Evolutionary conservation across 2,113 vertebrate genomes (phyloP).

Genomic region (Eulemur rufifrons): DNA sequence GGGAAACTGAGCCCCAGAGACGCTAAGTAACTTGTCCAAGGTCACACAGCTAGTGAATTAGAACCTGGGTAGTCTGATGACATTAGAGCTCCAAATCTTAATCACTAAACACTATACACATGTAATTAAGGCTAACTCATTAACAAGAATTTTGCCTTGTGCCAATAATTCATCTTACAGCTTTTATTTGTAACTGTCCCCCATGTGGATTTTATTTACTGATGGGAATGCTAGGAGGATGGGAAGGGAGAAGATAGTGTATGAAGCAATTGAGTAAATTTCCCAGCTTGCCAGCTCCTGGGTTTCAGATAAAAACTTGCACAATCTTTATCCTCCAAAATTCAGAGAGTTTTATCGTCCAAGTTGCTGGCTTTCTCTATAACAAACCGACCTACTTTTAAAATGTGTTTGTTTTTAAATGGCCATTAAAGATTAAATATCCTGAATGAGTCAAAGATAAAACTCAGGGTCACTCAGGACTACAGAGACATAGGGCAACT

Average conservation of each 20-base stretch:
- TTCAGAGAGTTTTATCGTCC: neutral
- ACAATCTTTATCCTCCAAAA: slow-evolving; percentile 33
- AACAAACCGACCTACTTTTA: neutral
- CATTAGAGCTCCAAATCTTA: neutral
- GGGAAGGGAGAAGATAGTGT: neutral
- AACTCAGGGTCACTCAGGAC: slow-evolving; percentile 21
- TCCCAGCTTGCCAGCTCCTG: neutral
- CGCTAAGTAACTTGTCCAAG: neutral
- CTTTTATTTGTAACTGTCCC: neutral
- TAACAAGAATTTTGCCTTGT: neutral
- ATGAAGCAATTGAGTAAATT: neutral
- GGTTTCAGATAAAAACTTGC: slow-evolving; percentile 47
- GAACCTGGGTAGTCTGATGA: neutral
- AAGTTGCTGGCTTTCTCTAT: neutral
- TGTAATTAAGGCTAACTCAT: neutral
- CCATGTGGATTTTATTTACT: neutral
- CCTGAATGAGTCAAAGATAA: slow-evolving; percentile 22
- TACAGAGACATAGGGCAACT: neutral
- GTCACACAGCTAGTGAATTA: neutral
- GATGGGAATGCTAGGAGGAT: neutral
- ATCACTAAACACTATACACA: neutral
- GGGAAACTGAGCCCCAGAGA: neutral
- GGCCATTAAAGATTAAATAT: neutral
- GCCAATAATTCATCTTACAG: neutral
- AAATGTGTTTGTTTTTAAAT: slow-evolving; percentile 46